phyloP scores from a whole-genome alignment of 2,113 vertebrate genomes.

The Xenus cinereus region DNA sequence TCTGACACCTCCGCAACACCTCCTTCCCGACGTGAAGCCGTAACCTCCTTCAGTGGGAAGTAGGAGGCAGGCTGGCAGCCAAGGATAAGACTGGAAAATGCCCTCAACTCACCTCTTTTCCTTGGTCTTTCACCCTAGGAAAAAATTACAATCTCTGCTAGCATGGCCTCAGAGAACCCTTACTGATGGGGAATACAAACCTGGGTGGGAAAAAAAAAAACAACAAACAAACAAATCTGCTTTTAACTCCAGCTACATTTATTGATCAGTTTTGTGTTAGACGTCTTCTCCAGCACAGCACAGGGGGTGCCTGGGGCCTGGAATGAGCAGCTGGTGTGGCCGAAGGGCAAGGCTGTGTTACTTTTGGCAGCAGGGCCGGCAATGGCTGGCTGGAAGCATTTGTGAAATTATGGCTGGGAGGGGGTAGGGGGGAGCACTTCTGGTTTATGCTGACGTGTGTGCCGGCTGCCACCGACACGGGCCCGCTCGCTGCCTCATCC shows the following conservation, averaged over 20 bases:
- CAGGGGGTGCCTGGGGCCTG: not conserved
- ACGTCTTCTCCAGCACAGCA: not conserved
- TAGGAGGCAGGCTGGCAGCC: not conserved
- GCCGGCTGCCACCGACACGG: not conserved
- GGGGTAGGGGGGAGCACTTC: not conserved
- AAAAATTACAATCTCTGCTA: not conserved
- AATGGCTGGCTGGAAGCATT: conserved; percentile 41
- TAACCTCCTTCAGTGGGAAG: not conserved
- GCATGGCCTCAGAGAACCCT: not conserved
- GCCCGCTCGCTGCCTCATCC: not conserved
- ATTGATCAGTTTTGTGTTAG: not conserved
- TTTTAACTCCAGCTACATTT: not conserved
- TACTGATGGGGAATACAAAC: not conserved
- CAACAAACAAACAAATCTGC: not conserved
- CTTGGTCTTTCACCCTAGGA: not conserved
- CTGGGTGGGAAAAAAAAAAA: too few relatives aligned
- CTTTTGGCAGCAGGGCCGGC: conserved; percentile 35
- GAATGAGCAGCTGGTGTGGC: conserved; percentile 47
- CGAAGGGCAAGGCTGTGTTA: conserved; percentile 39
- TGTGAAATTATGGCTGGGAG: not conserved
- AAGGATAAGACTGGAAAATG: not conserved
- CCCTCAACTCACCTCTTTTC: not conserved
- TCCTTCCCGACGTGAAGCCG: not conserved
- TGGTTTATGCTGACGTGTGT: conserved; percentile 32
- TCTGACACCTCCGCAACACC: not conserved